These are phyloP conservation scores for Indri indri DNA, from an alignment of 2,113 vertebrate species.

Conservation along the genomic window DNA sequence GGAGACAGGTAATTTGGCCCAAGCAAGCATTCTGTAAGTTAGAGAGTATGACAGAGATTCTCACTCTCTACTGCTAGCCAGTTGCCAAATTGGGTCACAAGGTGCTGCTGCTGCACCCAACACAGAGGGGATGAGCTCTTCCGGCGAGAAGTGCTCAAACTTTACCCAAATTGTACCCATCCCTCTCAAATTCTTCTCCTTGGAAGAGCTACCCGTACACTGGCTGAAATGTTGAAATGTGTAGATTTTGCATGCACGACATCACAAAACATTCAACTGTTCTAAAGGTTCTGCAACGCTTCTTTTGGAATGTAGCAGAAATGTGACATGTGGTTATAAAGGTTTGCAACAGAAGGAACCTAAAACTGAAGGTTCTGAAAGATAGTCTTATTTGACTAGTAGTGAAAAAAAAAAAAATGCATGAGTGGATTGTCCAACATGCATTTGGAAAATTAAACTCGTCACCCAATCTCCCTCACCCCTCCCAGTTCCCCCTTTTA, in stretches of 20 bases:
- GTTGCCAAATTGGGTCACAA: conserved; percentile 18
- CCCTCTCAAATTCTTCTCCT: conserved; percentile 51
- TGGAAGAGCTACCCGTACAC: conserved; percentile 81
- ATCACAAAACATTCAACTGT: conserved; percentile 82
- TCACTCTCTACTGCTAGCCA: neutral
- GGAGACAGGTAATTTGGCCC: conserved; percentile 53
- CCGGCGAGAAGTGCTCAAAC: neutral
- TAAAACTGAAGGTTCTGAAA: conserved; percentile 65
- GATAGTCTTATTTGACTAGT: conserved; percentile 74
- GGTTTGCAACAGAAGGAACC: conserved; percentile 66
- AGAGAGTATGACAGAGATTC: neutral
- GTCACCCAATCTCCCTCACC: neutral
- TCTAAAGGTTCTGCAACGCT: conserved; percentile 83
- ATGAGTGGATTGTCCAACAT: conserved; percentile 62
- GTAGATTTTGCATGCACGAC: conserved; percentile 85
- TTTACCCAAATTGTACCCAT: conserved; percentile 39
- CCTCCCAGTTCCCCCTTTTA: conserved; percentile 19
- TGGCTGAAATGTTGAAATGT: conserved; percentile 89
- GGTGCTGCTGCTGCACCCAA: neutral
- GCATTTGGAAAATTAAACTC: conserved; percentile 65
- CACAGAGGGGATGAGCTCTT: neutral
- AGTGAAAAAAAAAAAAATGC: conserved; percentile 50
- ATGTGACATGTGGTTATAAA: conserved; percentile 80
- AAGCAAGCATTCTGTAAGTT: neutral
- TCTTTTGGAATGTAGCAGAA: conserved; percentile 84